phyloP scores from a whole-genome alignment of 53 echinoderm and acorn worm species.

The Patiria pectinifera region DNA sequence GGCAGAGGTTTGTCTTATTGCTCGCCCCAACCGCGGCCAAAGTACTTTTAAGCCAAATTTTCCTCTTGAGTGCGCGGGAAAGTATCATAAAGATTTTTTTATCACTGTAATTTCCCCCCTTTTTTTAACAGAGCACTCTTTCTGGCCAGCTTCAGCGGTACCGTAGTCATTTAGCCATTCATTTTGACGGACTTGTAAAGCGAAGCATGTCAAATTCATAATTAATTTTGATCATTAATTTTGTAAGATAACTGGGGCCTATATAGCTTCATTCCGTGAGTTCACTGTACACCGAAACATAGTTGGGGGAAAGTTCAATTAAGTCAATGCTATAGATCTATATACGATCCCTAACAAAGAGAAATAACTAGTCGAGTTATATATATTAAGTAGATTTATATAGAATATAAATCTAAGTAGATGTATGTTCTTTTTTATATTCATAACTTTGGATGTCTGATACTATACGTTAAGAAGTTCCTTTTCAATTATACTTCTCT shows the following conservation, averaged over 20 bases:
- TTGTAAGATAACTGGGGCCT: not conserved
- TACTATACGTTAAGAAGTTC: too few relatives aligned
- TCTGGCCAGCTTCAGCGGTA: not conserved
- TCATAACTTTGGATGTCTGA: too few relatives aligned
- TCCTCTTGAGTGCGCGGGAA: slow-evolving; percentile 2
- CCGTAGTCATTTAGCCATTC: not conserved
- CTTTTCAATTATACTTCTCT: not conserved
- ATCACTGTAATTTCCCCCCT: not conserved
- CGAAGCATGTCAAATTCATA: not conserved
- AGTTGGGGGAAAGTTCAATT: too few relatives aligned
- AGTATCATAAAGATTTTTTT: not conserved
- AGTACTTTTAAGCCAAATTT: slow-evolving; percentile 46
- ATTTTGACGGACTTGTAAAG: not conserved
- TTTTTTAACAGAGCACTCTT: not conserved
- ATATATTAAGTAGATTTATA: too few relatives aligned
- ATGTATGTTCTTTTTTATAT: too few relatives aligned
- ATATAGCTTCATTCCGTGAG: too few relatives aligned
- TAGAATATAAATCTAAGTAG: too few relatives aligned
- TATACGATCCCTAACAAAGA: too few relatives aligned
- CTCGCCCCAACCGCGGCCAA: not conserved
- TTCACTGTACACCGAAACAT: too few relatives aligned
- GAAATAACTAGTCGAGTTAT: too few relatives aligned
- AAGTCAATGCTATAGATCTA: too few relatives aligned
- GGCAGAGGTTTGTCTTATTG: not conserved
- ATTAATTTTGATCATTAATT: not conserved